Conservation (phyloP, 2,888 invertebrate genomes). For the Dioctria rufipes region DNA sequence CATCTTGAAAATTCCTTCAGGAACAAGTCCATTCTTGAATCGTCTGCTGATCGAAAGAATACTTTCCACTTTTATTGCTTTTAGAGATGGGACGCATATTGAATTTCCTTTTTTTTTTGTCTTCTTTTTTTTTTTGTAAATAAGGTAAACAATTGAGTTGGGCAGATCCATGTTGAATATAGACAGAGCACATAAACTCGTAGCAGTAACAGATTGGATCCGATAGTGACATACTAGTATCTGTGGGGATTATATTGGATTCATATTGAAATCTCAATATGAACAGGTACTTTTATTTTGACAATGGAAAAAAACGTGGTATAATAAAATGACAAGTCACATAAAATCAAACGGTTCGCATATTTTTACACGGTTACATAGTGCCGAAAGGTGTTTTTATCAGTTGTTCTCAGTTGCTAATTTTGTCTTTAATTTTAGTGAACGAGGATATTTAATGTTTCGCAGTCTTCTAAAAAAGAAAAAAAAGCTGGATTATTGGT, state of each 20-base stretch:
- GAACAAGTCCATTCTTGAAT: not conserved
- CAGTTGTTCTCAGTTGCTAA: too few species aligned
- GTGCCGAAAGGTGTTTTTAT: too few species aligned
- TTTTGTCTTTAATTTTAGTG: too few species aligned
- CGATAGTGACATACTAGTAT: not conserved
- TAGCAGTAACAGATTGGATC: not conserved
- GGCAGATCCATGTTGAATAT: not conserved
- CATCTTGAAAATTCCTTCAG: not conserved
- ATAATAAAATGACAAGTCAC: too few species aligned
- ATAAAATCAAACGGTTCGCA: too few species aligned
- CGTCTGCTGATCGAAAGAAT: not conserved
- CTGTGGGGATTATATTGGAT: not conserved
- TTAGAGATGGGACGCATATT: not conserved
- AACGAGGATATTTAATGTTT: too few species aligned
- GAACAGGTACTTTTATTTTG: too few species aligned
- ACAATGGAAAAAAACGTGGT: too few species aligned
- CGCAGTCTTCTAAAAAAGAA: too few species aligned
- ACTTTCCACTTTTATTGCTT: slow-evolving; percentile 5
- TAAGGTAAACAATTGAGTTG: not conserved
- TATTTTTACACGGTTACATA: too few species aligned
- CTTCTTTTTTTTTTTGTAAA: not conserved
- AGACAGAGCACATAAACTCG: not conserved
- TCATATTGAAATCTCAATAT: not conserved
- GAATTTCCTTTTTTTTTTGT: not conserved
- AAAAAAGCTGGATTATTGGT: too few species aligned